phyloP scores from a whole-genome alignment of 2,888 invertebrate genomes.

The Cosmorhoe ocellata region DNA sequence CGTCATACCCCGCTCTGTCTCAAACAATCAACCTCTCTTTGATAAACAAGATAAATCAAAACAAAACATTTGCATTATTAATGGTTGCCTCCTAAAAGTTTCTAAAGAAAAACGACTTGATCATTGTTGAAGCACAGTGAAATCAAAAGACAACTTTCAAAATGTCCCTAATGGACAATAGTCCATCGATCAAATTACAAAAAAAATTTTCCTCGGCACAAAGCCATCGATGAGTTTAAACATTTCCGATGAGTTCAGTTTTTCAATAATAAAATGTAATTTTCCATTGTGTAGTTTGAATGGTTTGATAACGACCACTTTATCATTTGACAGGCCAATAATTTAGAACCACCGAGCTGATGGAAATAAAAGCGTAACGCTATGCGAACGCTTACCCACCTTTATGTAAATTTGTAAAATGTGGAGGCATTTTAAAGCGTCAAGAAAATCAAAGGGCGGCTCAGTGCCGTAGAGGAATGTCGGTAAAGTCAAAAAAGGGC shows the following conservation, averaged over 20 bases:
- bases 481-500: conserved; percentile 68
- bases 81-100: conserved; percentile 61
- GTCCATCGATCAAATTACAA: conserved; percentile 79
- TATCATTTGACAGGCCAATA: conserved; percentile 43
- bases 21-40: conserved; percentile 43
- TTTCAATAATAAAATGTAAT: conserved; percentile 56
- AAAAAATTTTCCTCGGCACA: conserved; percentile 70
- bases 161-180: conserved; percentile 77
- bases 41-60: conserved; percentile 52
- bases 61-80: conserved; percentile 62
- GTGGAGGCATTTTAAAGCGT: conserved; percentile 56
- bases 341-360: conserved; percentile 43
- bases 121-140: conserved; percentile 70
- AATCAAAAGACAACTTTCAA: conserved; percentile 77
- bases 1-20: conserved; percentile 36
- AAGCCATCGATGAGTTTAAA: conserved; percentile 67
- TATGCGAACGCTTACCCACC: conserved; percentile 29
- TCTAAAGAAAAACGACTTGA: conserved; percentile 60
- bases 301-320: conserved; percentile 44
- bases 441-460: conserved; percentile 69
- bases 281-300: conserved; percentile 48
- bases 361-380: conserved; percentile 34
- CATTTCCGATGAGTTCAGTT: conserved; percentile 56
- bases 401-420: conserved; percentile 51
- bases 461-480: conserved; percentile 65